A percentile compares a stretch with the other conserved stretches of the same genome.
phyloP scores from a whole-genome alignment of 2,113 vertebrate species.

The Porphyrio hochstetteri region DNA sequence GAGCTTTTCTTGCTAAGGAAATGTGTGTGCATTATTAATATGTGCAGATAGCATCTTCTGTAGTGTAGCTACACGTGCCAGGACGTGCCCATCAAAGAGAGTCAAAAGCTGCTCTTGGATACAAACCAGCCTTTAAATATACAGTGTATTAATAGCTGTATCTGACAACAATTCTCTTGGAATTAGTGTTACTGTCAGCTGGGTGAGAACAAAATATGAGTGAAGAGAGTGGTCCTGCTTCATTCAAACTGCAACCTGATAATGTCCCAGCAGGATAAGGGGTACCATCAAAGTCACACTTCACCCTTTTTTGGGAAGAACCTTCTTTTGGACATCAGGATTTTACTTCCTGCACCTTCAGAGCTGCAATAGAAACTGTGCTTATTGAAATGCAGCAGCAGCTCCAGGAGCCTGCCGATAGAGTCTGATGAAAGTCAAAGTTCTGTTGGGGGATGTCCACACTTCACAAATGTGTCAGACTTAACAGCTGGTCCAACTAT shows the following conservation, averaged over 20 bases:
- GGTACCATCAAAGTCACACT: not conserved
- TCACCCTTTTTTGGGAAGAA: not conserved
- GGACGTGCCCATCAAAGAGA: not conserved
- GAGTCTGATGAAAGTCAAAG: not conserved
- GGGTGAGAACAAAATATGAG: not conserved
- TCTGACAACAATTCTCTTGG: not conserved
- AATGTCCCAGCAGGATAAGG: not conserved
- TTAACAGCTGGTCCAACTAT: not conserved
- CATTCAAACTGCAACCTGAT: not conserved
- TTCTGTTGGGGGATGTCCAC: not conserved
- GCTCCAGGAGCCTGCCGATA: not conserved
- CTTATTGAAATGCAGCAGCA: not conserved
- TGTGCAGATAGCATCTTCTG: not conserved
- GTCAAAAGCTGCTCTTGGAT: conserved; percentile 5
- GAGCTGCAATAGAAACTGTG: not conserved
- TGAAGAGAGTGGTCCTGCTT: not conserved
- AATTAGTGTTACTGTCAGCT: conserved; percentile 18
- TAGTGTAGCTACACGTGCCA: not conserved
- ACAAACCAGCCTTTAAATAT: conserved; percentile 15
- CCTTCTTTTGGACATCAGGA: not conserved
- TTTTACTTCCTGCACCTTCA: not conserved
- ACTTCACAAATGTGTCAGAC: not conserved
- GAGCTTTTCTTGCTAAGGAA: not conserved
- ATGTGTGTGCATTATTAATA: not conserved
- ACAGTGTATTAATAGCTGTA: conserved; percentile 3